phyloP scores from a whole-genome alignment of 2,888 invertebrate species.

The Campoplex nolae region DNA sequence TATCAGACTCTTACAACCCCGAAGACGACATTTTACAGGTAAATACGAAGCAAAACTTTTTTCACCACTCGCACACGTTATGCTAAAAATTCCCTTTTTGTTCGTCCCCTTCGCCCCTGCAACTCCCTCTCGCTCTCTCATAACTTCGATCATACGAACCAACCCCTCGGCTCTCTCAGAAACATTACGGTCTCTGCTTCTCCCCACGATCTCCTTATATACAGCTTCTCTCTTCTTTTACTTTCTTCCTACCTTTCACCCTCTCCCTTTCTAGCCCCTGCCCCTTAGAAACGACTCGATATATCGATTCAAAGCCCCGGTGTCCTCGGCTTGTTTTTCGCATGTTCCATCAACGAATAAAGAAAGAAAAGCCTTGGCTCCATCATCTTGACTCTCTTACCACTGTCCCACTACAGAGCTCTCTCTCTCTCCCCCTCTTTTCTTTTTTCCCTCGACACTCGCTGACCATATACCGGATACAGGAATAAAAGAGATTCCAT shows the following conservation, averaged over 20 bases:
- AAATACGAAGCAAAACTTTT: too few species aligned
- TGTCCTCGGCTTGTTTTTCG: conserved; percentile 67
- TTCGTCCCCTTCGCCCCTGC: too few species aligned
- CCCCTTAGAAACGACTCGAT: conserved; percentile 53
- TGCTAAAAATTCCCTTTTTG: too few species aligned
- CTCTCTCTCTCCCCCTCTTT: conserved; percentile 45
- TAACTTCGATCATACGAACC: too few species aligned
- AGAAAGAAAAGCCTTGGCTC: conserved; percentile 57
- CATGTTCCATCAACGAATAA: conserved; percentile 56
- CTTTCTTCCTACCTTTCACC: conserved; percentile 15
- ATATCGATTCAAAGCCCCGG: conserved; percentile 62
- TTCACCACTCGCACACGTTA: too few species aligned
- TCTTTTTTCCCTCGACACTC: conserved; percentile 24
- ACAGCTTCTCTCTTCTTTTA: conserved; percentile 26
- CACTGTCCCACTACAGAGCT: conserved; percentile 26
- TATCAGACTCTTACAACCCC: too few species aligned
- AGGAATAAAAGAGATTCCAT: conserved; percentile 12
- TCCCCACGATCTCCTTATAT: conserved; percentile 19
- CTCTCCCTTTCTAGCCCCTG: not conserved
- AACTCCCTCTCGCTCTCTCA: too few species aligned
- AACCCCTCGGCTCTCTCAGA: conserved; percentile 24
- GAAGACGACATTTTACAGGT: too few species aligned
- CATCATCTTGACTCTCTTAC: conserved; percentile 57
- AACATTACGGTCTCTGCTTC: conserved; percentile 55
- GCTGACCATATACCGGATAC: conserved; percentile 22